Conservation (phyloP, 1,140 invertebrate species). For the Andrena cerasifolii region DNA sequence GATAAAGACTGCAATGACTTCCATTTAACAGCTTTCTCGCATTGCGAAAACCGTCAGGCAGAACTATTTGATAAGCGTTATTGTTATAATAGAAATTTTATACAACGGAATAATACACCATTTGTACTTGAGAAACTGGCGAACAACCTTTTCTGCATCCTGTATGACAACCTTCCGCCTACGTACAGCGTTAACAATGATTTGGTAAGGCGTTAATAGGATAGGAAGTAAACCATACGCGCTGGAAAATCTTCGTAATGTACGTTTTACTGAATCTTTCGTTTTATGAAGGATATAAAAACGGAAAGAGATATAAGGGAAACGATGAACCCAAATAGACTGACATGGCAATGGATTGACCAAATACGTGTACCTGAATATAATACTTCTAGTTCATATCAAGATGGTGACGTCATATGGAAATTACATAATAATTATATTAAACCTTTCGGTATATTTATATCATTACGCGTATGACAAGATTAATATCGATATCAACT, state of each 20-base stretch:
- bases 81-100: slow-evolving; percentile 78
- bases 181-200: slow-evolving; percentile 70
- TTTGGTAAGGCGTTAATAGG: slow-evolving; percentile 62
- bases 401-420: slow-evolving; percentile 72
- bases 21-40: slow-evolving; percentile 74
- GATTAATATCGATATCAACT: slow-evolving; percentile 27
- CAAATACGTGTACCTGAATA: slow-evolving; percentile 52
- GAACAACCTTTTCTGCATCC: slow-evolving; percentile 79
- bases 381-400: slow-evolving; percentile 71
- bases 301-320: slow-evolving; percentile 52
- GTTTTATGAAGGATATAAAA: slow-evolving; percentile 46
- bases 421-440: slow-evolving; percentile 72
- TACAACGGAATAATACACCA: slow-evolving; percentile 76
- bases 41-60: slow-evolving; percentile 70
- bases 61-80: slow-evolving; percentile 78
- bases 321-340: slow-evolving; percentile 54
- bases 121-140: slow-evolving; percentile 77
- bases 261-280: not conserved
- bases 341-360: slow-evolving; percentile 60
- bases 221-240: not conserved
- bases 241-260: slow-evolving; percentile 17
- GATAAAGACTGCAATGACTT: slow-evolving; percentile 77
- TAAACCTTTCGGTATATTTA: slow-evolving; percentile 74
- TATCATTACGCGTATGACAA: slow-evolving; percentile 11
- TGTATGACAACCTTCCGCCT: slow-evolving; percentile 79